Evolutionary conservation across 2,113 vertebrate species (phyloP).

Genomic region (Hyperoodon ampullatus): DNA sequence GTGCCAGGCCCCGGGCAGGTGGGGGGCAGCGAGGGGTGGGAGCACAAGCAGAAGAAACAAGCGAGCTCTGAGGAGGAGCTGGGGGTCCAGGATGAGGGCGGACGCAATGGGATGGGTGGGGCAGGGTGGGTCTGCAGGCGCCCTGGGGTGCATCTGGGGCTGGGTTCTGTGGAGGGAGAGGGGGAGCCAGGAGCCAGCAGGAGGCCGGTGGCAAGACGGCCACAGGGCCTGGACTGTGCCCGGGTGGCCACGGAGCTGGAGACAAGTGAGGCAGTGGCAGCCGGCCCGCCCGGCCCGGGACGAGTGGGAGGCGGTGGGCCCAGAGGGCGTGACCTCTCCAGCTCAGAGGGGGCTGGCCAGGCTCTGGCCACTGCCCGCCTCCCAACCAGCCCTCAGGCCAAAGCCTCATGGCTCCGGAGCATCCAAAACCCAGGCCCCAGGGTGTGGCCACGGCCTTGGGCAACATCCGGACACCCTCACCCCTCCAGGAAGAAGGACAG

Average conservation of each 20-base stretch:
- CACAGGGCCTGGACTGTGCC: neutral
- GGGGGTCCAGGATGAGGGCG: neutral
- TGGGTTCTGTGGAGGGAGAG: neutral
- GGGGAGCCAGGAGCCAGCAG: fast-evolving
- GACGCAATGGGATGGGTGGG: neutral
- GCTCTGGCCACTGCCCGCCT: too few species aligned
- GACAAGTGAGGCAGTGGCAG: neutral
- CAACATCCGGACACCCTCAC: fast-evolving
- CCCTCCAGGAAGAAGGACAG: neutral
- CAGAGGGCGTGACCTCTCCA: neutral
- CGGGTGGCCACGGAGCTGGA: neutral
- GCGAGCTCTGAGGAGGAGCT: neutral
- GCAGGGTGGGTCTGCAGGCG: neutral
- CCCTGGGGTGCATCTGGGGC: neutral
- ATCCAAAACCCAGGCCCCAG: neutral
- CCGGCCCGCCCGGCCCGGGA: neutral
- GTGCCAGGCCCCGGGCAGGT: too few species aligned
- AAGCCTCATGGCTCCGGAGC: too few species aligned
- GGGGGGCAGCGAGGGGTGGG: neutral
- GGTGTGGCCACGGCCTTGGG: neutral
- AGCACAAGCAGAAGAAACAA: neutral
- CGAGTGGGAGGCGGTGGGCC: fast-evolving
- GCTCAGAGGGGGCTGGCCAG: neutral
- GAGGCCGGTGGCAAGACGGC: neutral
- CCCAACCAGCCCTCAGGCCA: neutral